Evolutionary conservation across 2,113 vertebrate species (phyloP).

Genomic region (Megalops atlanticus): DNA sequence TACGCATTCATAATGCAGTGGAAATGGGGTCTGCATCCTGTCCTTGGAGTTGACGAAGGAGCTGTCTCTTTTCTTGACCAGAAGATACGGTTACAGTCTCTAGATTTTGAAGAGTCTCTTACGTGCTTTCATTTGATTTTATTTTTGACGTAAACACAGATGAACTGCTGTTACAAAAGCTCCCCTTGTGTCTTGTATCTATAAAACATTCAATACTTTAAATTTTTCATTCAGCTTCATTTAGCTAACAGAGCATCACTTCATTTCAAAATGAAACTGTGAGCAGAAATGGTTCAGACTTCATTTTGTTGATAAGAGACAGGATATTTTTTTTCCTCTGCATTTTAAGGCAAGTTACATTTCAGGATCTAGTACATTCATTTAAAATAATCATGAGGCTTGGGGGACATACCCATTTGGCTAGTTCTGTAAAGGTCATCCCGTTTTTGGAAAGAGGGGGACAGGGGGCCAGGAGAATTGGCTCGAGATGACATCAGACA

Average conservation of each 20-base stretch:
- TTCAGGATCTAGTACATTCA: not conserved
- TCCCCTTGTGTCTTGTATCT: not conserved
- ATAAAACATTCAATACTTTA: not conserved
- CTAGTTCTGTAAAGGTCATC: not conserved
- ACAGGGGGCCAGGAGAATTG: not conserved
- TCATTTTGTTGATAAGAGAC: not conserved
- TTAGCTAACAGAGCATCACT: constrained; percentile 10
- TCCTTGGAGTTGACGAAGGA: constrained; percentile 36
- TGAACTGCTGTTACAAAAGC: not conserved
- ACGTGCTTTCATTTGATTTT: not conserved
- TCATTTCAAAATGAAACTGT: not conserved
- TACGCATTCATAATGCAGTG: constrained; percentile 67
- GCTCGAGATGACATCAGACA: not conserved
- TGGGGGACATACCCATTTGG: not conserved
- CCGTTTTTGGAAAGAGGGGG: not conserved
- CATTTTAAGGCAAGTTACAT: not conserved
- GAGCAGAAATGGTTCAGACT: not conserved
- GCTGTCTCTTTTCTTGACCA: constrained; percentile 52
- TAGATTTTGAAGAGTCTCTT: not conserved
- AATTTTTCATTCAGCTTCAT: not conserved
- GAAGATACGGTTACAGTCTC: constrained; percentile 28
- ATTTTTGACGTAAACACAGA: not conserved
- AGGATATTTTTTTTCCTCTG: too few relatives aligned
- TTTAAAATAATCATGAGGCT: not conserved
- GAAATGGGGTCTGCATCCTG: constrained; percentile 42